phyloP scores from a whole-genome alignment of 2,888 invertebrate genomes.

The Physocephala rufipes region DNA sequence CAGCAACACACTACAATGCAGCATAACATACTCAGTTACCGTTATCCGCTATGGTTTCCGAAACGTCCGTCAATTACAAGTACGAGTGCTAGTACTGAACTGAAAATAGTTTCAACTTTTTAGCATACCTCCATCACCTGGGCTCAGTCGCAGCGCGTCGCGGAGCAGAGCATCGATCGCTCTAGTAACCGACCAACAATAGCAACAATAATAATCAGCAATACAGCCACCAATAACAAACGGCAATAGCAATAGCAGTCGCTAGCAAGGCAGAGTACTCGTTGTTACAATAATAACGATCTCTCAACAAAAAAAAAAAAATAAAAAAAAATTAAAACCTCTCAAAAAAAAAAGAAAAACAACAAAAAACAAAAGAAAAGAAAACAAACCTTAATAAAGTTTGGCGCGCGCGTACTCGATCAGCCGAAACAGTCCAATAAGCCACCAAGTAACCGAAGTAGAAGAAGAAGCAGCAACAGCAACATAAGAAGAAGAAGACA shows the following conservation, averaged over 20 bases:
- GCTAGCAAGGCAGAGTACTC: conserved; percentile 1
- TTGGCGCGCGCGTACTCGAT: conserved; percentile 44
- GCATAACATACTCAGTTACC: conserved; percentile 40
- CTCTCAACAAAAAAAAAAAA: conserved; percentile 42
- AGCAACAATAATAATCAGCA: conserved; percentile 41
- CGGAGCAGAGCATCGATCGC: conserved; percentile 26
- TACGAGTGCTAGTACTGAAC: conserved; percentile 44
- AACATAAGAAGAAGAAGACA: conserved; percentile 38
- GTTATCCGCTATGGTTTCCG: conserved; percentile 35
- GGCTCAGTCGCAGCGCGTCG: conserved; percentile 21
- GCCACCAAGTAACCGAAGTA: too few species aligned
- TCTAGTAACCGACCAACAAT: conserved; percentile 8
- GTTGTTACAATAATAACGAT: conserved; percentile 31
- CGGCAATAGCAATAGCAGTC: conserved; percentile 31
- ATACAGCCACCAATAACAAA: conserved; percentile 41
- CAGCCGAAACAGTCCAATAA: conserved; percentile 40
- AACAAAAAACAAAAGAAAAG: too few species aligned
- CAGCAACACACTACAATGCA: conserved; percentile 33
- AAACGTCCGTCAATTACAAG: conserved; percentile 39
- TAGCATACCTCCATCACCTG: conserved; percentile 36
- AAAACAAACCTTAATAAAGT: conserved; percentile 24
- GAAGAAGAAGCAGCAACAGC: too few species aligned
- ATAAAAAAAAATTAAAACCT: conserved; percentile 40
- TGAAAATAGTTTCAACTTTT: conserved; percentile 41
- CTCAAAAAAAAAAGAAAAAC: conserved; percentile 18